Conservation (phyloP, 2,113 vertebrate genomes). For the Cebus imitator region DNA sequence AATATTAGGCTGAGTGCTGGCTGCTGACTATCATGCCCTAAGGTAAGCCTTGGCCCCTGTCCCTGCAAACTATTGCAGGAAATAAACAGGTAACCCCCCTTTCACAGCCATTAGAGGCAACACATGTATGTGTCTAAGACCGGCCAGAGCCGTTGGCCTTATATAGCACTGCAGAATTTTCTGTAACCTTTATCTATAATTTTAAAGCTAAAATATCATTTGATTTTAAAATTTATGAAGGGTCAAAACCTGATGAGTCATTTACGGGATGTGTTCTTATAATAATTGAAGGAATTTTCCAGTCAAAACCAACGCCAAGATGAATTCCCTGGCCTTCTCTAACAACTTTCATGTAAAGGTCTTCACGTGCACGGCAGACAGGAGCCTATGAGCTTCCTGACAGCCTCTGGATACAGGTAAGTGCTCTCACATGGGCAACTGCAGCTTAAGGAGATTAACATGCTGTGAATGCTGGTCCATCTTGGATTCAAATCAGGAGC, state of each 20-base stretch:
- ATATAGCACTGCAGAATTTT: background rate
- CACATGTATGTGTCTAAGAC: background rate
- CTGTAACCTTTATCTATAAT: conserved; percentile 24
- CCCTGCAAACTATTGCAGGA: conserved; percentile 1
- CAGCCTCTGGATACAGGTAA: background rate
- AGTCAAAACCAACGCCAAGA: background rate
- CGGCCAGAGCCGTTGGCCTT: background rate
- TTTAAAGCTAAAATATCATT: conserved; percentile 35
- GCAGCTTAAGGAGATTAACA: background rate
- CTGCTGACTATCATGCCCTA: conserved; percentile 27
- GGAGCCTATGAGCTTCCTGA: background rate
- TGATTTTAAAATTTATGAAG: conserved; percentile 31
- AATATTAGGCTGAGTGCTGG: background rate
- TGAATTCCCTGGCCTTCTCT: background rate
- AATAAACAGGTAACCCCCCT: background rate
- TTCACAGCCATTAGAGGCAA: background rate
- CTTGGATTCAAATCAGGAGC: conserved; percentile 17
- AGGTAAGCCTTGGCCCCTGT: background rate
- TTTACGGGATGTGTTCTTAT: background rate
- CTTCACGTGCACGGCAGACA: background rate
- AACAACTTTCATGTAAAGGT: background rate
- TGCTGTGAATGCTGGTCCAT: background rate
- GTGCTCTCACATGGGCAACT: conserved; percentile 24
- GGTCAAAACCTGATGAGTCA: conserved; percentile 13
- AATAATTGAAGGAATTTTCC: conserved; percentile 33